Evolutionary conservation across 2,113 vertebrate species (phyloP).

Genomic region (Bos indicus): DNA sequence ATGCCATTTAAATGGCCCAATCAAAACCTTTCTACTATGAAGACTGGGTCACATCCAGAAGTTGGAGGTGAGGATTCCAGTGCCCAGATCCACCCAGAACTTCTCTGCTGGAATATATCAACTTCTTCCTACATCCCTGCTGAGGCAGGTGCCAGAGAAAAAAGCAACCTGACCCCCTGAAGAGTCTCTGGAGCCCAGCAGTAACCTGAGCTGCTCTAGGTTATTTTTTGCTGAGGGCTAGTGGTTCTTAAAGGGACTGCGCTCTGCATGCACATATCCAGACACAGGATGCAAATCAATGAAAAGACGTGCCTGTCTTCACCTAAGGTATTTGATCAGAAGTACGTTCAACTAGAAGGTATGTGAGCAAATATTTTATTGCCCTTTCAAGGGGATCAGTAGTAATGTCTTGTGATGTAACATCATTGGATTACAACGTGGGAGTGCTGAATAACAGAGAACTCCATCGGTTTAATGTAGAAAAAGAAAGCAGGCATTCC

Average conservation of each 20-base stretch:
- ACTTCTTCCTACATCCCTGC: slow-evolving; percentile 19
- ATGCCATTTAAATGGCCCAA: not conserved
- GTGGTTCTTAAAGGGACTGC: slow-evolving; percentile 68
- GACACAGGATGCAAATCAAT: not conserved
- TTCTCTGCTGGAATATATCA: not conserved
- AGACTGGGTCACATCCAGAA: not conserved
- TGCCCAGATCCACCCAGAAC: not conserved
- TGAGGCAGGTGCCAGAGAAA: slow-evolving; percentile 38
- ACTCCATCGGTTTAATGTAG: not conserved
- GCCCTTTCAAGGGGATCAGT: not conserved
- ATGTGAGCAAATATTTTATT: not conserved
- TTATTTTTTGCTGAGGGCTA: slow-evolving; percentile 69
- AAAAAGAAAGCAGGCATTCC: not conserved
- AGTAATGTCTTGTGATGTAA: not conserved
- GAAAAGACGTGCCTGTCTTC: not conserved
- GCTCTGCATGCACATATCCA: not conserved
- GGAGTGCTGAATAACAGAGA: not conserved
- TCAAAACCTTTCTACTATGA: not conserved
- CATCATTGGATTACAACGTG: not conserved
- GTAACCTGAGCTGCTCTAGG: slow-evolving; percentile 62
- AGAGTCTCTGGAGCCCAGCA: slow-evolving; percentile 55
- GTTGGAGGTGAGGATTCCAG: not conserved
- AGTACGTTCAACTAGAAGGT: not conserved
- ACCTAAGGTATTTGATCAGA: not conserved
- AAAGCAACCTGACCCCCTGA: slow-evolving; percentile 57